Conservation (phyloP, 2,113 vertebrate genomes). For the human (Homo sapiens) region GRCh38 chr3:43478001-43478500, state of each 20-base stretch:
- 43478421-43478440: neutral
- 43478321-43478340: neutral
- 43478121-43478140: neutral
- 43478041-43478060: neutral
- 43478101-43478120: neutral
- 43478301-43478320: neutral
- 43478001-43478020: neutral
- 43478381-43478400: neutral
- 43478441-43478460: neutral
- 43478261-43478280: neutral
- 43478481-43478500: neutral
- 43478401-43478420: neutral
- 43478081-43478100: neutral
- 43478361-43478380: neutral
- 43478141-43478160: neutral
- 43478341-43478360: neutral
- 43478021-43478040: neutral
- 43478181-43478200: neutral
- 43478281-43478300: neutral
- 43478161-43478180: neutral
- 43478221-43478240: neutral
- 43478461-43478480: neutral
- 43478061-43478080: neutral
- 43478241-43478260: neutral
- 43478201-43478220: neutral